These are phyloP conservation scores for Ceyx cyanopectus DNA, from an alignment of 2,113 vertebrate genomes.

Conservation along the genomic window DNA sequence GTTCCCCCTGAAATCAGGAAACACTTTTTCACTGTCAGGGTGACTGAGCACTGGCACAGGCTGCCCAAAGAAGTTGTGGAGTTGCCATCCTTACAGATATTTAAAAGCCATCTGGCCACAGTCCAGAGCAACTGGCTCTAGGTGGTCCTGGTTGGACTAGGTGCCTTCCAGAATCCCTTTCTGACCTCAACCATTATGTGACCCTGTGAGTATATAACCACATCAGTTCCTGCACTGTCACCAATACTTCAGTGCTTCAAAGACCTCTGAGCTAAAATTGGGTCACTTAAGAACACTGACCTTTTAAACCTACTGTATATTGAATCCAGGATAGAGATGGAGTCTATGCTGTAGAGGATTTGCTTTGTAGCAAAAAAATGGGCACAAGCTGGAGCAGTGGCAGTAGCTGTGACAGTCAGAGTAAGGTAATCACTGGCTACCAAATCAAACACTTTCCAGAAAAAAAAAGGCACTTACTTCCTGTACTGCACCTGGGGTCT, in stretches of 20 bases:
- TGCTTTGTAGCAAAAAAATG: neutral
- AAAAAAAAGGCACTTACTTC: conserved; percentile 85
- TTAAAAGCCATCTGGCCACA: neutral
- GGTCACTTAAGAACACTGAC: neutral
- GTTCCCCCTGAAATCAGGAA: neutral
- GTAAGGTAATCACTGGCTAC: neutral
- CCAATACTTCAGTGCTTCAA: neutral
- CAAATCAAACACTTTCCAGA: neutral
- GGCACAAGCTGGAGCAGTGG: neutral
- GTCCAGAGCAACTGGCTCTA: neutral
- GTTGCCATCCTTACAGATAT: neutral
- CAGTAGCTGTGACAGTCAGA: neutral
- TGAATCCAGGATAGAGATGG: neutral
- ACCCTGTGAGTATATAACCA: neutral
- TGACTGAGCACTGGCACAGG: neutral
- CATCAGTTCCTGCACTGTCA: neutral
- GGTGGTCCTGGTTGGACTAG: neutral
- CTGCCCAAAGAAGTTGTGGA: neutral
- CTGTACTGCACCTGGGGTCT: conserved; percentile 92
- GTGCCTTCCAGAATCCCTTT: neutral
- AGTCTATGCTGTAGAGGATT: neutral
- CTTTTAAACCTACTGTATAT: neutral
- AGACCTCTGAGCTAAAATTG: neutral
- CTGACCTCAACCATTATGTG: neutral
- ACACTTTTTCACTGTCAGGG: neutral